Conservation (phyloP, 2,113 vertebrate species). For the Patagioenas fasciata region DNA sequence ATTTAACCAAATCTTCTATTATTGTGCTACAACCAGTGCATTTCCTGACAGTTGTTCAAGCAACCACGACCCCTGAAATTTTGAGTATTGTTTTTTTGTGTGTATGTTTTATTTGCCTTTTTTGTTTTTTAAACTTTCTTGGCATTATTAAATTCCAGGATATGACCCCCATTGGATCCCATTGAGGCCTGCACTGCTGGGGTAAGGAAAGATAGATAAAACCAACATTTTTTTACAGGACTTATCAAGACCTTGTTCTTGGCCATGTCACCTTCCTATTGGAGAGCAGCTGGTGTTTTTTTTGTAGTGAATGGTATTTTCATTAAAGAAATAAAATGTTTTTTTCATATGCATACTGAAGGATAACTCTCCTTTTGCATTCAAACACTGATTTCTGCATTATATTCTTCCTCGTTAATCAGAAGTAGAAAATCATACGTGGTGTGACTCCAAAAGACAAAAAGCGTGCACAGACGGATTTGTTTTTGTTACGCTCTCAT, state of each 20-base stretch:
- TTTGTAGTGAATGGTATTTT: not conserved
- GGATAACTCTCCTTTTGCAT: not conserved
- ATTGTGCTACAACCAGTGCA: not conserved
- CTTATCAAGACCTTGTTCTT: not conserved
- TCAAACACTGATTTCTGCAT: not conserved
- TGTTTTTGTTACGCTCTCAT: not conserved
- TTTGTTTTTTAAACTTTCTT: not conserved
- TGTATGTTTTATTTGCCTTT: too few relatives aligned
- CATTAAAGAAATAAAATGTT: not conserved
- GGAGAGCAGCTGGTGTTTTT: not conserved
- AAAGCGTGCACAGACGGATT: not conserved
- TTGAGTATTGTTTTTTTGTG: not conserved
- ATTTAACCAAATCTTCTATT: not conserved
- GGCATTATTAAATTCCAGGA: not conserved
- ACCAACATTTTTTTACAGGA: not conserved
- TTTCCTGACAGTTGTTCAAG: not conserved
- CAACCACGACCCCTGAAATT: not conserved
- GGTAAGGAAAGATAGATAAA: not conserved
- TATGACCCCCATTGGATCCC: not conserved
- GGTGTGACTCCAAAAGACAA: not conserved
- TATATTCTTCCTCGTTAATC: not conserved
- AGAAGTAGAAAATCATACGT: rapidly evolving
- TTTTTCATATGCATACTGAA: not conserved
- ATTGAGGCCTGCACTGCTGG: not conserved
- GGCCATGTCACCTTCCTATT: not conserved